Evolutionary conservation across 2,113 vertebrate genomes (phyloP), one percentile per base, ranked within the genome.

Genomic region (Cyphomyrus plagiostoma): DNA sequence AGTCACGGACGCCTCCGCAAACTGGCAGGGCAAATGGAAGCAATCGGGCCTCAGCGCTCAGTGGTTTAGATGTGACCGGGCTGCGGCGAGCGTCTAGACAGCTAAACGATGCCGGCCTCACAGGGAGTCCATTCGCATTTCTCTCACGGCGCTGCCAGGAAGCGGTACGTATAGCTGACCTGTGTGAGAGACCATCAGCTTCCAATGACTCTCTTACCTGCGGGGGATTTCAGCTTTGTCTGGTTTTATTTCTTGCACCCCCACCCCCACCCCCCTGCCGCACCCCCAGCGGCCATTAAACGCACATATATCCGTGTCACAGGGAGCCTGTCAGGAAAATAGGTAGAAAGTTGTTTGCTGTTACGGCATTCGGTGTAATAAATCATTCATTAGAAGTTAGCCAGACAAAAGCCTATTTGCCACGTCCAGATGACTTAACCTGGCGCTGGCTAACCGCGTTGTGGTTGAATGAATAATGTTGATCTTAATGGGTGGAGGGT

Each of bases 1-100:
- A 96, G 94, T 95, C 95, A 94, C 93, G 95, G 95, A 94, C 92
- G 93, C 92, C 93, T 91, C 92, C 91, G 91, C 88, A 93, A 95
- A 95, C 93, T 10, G 95, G 95, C 95, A 96, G 95, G 94, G 95
- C 95, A 95, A 95, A 97, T 95, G 94, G 96, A 97, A 95, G 95
- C 95, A 96, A 96, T 97, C 97, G 95, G 93, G 95, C 94, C 94
- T 3, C 93, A 92, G 95, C 96, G 95, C 94, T 86, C 92, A 92
- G 94, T 93, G 93, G 91, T 96, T 95, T 96, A 96, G 96, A 96
- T 97, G 96, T 2, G 52, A 94, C 96, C 94, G 91, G 89, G 94
- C 90, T 93, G 92, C 89, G 93, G 95, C 93, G 94, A 94, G 94
- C 92, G 93, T 91, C 91, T 90, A 93, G 92, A 94, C 90, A 91